These are phyloP conservation scores for Toxostoma redivivum DNA, from an alignment of 2,113 vertebrate species.

Conservation along the genomic window DNA sequence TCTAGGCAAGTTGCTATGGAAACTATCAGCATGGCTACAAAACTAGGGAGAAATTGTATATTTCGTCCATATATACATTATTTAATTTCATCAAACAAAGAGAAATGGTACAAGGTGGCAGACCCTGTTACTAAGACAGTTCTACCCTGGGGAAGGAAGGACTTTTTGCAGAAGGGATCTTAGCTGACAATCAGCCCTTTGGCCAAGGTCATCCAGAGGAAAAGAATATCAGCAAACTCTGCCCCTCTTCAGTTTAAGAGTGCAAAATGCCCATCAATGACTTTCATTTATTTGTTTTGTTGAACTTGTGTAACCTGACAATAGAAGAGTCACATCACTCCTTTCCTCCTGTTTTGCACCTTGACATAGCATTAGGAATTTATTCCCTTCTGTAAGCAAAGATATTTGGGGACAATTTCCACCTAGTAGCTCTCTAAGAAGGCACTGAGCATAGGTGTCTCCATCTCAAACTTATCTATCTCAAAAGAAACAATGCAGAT, in stretches of 20 bases:
- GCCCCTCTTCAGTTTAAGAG: background rate
- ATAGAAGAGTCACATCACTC: background rate
- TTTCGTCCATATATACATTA: background rate
- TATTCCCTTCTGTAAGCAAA: background rate
- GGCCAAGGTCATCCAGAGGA: background rate
- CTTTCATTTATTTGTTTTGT: background rate
- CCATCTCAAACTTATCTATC: background rate
- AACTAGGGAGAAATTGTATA: background rate
- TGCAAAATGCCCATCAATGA: background rate
- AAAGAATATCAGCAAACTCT: background rate
- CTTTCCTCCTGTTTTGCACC: background rate
- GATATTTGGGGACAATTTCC: background rate
- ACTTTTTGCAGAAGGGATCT: background rate
- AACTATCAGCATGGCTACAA: background rate
- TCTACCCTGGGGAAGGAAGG: background rate
- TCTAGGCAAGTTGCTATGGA: constrained; percentile 15
- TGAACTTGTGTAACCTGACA: background rate
- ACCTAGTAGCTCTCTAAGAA: background rate
- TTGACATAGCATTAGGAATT: background rate
- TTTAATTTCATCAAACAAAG: background rate
- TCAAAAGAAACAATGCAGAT: background rate
- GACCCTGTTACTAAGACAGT: background rate
- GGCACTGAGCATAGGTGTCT: background rate
- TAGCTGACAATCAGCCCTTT: background rate
- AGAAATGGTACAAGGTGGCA: background rate